phyloP scores from a whole-genome alignment of 2,888 invertebrate genomes.

The Acleris cristana region DNA sequence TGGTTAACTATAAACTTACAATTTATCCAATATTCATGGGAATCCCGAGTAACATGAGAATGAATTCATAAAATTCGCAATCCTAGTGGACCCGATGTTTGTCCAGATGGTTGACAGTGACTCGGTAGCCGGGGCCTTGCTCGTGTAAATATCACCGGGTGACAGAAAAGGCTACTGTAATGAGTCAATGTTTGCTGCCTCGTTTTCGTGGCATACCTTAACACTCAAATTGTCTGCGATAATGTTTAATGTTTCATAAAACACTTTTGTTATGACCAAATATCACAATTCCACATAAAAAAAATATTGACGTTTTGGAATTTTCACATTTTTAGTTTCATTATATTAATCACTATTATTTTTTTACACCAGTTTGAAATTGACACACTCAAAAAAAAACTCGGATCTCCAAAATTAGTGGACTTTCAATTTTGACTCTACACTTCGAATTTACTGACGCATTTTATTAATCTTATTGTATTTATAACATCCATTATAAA shows the following conservation, averaged over 20 bases:
- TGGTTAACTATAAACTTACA: too few relatives aligned
- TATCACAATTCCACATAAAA: too few relatives aligned
- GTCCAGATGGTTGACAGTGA: slow-evolving; percentile 19
- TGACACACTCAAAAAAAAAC: too few relatives aligned
- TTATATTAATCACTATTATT: too few relatives aligned
- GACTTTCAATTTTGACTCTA: too few relatives aligned
- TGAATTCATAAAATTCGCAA: slow-evolving; percentile 24
- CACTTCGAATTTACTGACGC: too few relatives aligned
- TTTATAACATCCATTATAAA: too few relatives aligned
- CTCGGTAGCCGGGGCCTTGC: slow-evolving; percentile 8
- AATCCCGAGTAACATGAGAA: slow-evolving; percentile 5
- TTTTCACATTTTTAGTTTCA: too few relatives aligned
- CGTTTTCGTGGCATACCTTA: slow-evolving; percentile 17
- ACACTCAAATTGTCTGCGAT: slow-evolving; percentile 6
- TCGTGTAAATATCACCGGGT: slow-evolving; percentile 14
- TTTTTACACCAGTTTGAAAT: too few relatives aligned
- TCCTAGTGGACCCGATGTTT: slow-evolving; percentile 21
- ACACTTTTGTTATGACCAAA: neutral
- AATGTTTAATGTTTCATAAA: neutral
- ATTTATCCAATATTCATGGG: neutral
- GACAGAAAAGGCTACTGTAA: slow-evolving; percentile 26
- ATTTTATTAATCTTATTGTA: too few relatives aligned
- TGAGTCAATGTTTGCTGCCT: slow-evolving; percentile 31
- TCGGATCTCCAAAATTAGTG: too few relatives aligned
- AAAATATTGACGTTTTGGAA: too few relatives aligned